Percentiles rank a stretch among this genome's conserved stretches.
Evolutionary conservation across 2,888 invertebrate species (phyloP).

Genomic region (Plusia festucae): DNA sequence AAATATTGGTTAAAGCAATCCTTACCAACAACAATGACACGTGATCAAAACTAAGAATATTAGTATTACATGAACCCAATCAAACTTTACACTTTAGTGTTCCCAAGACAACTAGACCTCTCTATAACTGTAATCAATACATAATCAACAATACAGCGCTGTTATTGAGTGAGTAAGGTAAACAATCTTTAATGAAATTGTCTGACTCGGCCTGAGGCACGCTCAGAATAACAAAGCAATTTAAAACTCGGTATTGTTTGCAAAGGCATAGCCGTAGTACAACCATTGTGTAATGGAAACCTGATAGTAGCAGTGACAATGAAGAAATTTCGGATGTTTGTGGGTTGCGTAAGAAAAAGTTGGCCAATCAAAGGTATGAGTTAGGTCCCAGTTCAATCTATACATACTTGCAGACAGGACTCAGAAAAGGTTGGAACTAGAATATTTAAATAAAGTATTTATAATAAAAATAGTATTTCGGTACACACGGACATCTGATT

Average conservation of each 20-base stretch:
- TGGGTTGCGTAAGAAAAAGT: no score
- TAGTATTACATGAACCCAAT: neutral
- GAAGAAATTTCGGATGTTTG: neutral
- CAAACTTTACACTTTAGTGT: neutral
- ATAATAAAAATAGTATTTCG: no score
- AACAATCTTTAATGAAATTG: constrained; percentile 52
- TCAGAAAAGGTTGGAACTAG: no score
- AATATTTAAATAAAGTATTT: no score
- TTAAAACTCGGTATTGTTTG: constrained; percentile 56
- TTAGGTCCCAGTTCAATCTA: no score
- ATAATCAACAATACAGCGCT: constrained; percentile 1
- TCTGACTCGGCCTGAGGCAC: constrained; percentile 30
- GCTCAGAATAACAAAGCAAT: constrained; percentile 63
- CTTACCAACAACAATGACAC: no score
- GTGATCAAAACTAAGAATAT: no score
- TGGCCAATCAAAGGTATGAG: no score
- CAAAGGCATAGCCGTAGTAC: constrained; percentile 18
- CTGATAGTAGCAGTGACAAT: neutral
- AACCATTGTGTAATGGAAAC: neutral
- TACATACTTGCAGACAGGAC: no score
- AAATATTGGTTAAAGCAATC: no score
- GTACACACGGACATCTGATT: no score
- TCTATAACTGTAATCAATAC: neutral
- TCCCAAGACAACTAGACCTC: neutral
- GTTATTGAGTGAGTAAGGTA: constrained; percentile 33